Conservation (phyloP, 2,888 invertebrate genomes). For the Megamerina dolium region DNA sequence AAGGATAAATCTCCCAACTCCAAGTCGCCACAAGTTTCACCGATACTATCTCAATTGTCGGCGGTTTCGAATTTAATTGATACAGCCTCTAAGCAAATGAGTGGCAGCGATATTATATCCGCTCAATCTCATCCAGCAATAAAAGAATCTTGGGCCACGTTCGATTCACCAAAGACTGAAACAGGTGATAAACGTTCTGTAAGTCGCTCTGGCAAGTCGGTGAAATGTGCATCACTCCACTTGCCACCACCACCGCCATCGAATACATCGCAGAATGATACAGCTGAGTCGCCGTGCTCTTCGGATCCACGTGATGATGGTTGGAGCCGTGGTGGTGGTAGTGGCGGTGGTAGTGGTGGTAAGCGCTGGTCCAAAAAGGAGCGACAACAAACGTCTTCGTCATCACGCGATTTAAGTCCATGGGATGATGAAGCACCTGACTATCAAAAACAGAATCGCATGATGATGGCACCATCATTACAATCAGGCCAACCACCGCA, state of each 20-base stretch:
- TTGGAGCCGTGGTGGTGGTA: constrained; percentile 46
- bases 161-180: constrained; percentile 49
- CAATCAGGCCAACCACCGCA: constrained; percentile 19
- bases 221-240: constrained; percentile 23
- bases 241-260: constrained; percentile 40
- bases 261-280: constrained; percentile 42
- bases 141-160: constrained; percentile 57
- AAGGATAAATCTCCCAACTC: constrained; percentile 24
- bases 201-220: constrained; percentile 19
- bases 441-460: constrained; percentile 49
- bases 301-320: constrained; percentile 68
- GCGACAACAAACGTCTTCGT: constrained; percentile 62
- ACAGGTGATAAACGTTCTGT: constrained; percentile 20
- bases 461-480: constrained; percentile 9
- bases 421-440: constrained; percentile 67
- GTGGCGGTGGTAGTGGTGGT: constrained; percentile 23
- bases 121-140: constrained; percentile 17
- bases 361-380: constrained; percentile 53
- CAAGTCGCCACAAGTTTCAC: constrained; percentile 41
- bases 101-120: constrained; percentile 14
- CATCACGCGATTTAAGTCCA: constrained; percentile 70
- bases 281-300: constrained; percentile 68
- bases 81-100: constrained; percentile 39
- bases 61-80: constrained; percentile 50
- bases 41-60: constrained; percentile 48